Percentiles rank a stretch among this genome's conserved stretches.
phyloP scores from a whole-genome alignment of 1,140 invertebrate species.

The Drosophila lini region DNA sequence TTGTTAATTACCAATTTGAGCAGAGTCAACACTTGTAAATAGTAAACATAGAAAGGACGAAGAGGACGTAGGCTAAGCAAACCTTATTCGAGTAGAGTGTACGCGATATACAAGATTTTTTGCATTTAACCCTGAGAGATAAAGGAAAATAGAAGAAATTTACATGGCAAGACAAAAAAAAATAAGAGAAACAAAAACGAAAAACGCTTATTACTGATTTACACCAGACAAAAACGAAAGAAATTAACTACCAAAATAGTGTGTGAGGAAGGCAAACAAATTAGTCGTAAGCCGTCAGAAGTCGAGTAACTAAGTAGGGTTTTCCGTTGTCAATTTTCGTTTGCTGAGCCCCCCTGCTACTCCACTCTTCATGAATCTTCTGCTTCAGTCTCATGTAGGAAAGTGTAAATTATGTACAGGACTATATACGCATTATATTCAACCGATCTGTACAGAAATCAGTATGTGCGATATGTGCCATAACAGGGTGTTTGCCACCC shows the following conservation, averaged over 20 bases:
- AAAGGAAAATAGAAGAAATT: slow-evolving; percentile 72
- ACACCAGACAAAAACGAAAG: slow-evolving; percentile 42
- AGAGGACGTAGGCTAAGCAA: slow-evolving; percentile 36
- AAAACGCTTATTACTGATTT: slow-evolving; percentile 82
- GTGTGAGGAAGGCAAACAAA: slow-evolving; percentile 44
- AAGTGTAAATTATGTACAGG: slow-evolving; percentile 78
- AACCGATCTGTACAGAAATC: slow-evolving; percentile 66
- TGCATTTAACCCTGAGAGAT: slow-evolving; percentile 68
- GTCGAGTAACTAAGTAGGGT: slow-evolving; percentile 17
- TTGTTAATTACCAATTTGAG: slow-evolving; percentile 47
- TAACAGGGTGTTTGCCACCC: slow-evolving; percentile 42
- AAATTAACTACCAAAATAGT: slow-evolving; percentile 58
- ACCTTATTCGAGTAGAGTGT: slow-evolving; percentile 54
- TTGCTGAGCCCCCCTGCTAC: slow-evolving; percentile 53
- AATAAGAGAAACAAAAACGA: slow-evolving; percentile 55
- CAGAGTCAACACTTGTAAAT: slow-evolving; percentile 57
- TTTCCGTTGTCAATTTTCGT: slow-evolving; percentile 69
- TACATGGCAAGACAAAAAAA: slow-evolving; percentile 53
- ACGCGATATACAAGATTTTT: slow-evolving; percentile 68
- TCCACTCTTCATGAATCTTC: slow-evolving; percentile 22
- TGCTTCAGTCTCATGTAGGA: slow-evolving; percentile 32
- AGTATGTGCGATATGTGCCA: slow-evolving; percentile 79
- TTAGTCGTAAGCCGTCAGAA: slow-evolving; percentile 48
- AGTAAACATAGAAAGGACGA: slow-evolving; percentile 22
- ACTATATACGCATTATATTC: slow-evolving; percentile 51